Percentiles rank a stretch among this genome's conserved stretches.
Conservation (phyloP, 2,797 vertebrate genomes). For the Scarus forsteni region DNA sequence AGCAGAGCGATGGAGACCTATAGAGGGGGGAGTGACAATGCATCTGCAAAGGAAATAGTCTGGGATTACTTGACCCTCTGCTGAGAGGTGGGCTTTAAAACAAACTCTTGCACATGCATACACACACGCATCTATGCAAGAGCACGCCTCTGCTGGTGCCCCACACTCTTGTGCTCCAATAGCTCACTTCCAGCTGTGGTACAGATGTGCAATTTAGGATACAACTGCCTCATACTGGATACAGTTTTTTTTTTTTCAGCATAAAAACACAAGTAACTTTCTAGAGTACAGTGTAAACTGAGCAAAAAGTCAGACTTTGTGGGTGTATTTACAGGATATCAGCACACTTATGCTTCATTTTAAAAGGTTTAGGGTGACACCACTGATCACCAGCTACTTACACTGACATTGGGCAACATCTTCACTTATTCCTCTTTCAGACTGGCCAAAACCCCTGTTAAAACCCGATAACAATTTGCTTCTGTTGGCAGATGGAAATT, state of each 20-base stretch:
- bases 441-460: too few relatives aligned
- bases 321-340: neutral
- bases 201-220: constrained; percentile 72
- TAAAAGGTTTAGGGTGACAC: neutral
- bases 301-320: neutral
- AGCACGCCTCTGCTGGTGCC: constrained; percentile 37
- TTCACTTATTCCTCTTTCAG: neutral
- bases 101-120: constrained; percentile 25
- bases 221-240: constrained; percentile 24
- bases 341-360: neutral
- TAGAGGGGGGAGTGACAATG: constrained; percentile 35
- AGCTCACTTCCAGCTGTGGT: constrained; percentile 71
- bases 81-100: constrained; percentile 47
- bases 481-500: too few relatives aligned
- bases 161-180: constrained; percentile 30
- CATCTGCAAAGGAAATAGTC: constrained; percentile 69
- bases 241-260: constrained; percentile 1
- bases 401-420: neutral
- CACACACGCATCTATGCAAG: constrained; percentile 30
- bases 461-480: too few relatives aligned
- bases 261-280: neutral
- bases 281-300: too few relatives aligned
- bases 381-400: neutral
- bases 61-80: constrained; percentile 57
- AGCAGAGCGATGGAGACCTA: constrained; percentile 19